Evolutionary conservation across 2,888 invertebrate genomes (phyloP), one percentile per base, ranked within the genome.

Genomic region (Nyleta sp.): DNA sequence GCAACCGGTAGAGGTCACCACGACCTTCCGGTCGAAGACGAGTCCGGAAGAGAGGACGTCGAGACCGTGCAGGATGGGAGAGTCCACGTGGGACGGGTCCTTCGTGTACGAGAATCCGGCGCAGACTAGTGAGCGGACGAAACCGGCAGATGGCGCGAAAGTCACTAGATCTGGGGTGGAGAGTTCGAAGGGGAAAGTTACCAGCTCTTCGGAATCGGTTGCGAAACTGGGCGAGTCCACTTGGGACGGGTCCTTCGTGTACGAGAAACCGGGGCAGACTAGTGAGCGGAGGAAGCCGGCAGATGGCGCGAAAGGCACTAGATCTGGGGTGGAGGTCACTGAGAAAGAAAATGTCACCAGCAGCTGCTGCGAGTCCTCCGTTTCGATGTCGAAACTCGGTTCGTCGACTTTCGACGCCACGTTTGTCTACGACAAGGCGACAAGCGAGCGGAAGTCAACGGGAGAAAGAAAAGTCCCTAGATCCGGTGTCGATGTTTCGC

Each of bases 231-330:
- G 86, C 1, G 85, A 86, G 2, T 88, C 89, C 0, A 84, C 88
- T 4, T 89, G 93, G 93, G 93, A 93, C 68, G 93, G 93, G 11
- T 93, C 92, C 81, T 93, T 93, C 76, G 87, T 89, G 13, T 92
- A 92, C 78, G 93, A 93, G 87, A 92, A 91, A 80, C 91, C 91
- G 18, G 33, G 31, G 17, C 7, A 42, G 4, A 76, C 70, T 64
- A 5, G 13, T 31, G 17, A 55, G 33, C 17, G 78, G 64, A 70
- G 33, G 15, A 18, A 11, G 11, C 10, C 52, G 31, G 13, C 0
- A 4, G 55, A 42, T 7, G 52, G 46, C 18, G 17, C 17, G 52
- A 72, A 48, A 18, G 52, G 53, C 7, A 15, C 59, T 38, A 40
- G 38, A 18, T 11, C 22, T 0, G 11, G 6, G 2, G 7, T 10